A percentile compares a stretch with the other conserved stretches of the same genome.
Evolutionary conservation across 1,140 invertebrate genomes (phyloP).

Genomic region (Drosophila auraria): DNA sequence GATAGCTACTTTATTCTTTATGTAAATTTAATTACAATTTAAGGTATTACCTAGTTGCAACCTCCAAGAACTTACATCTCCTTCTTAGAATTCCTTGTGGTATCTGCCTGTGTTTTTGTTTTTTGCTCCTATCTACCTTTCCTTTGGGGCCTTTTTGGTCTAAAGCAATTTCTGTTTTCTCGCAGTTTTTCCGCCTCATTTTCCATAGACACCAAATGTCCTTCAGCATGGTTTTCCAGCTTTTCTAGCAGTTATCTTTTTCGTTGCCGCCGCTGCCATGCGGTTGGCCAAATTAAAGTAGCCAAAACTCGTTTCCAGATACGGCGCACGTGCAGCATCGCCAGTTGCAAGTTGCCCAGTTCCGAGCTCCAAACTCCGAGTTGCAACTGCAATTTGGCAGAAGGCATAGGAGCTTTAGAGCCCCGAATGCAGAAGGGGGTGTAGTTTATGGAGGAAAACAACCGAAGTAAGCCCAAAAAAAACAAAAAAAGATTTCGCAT

Average conservation of each 20-base stretch:
- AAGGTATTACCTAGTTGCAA: background rate
- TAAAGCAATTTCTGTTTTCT: slow-evolving; percentile 40
- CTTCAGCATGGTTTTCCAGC: slow-evolving; percentile 59
- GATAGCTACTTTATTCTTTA: too few species aligned
- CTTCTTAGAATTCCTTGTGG: background rate
- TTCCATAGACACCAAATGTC: slow-evolving; percentile 67
- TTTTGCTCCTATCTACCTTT: slow-evolving; percentile 34
- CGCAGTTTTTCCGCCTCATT: slow-evolving; percentile 79
- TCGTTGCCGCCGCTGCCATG: slow-evolving; percentile 28
- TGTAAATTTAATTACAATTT: background rate
- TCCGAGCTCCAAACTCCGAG: slow-evolving; percentile 11
- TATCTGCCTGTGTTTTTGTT: slow-evolving; percentile 5
- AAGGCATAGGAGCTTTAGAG: slow-evolving; percentile 11
- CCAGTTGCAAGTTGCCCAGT: slow-evolving; percentile 22
- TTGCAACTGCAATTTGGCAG: slow-evolving; percentile 69
- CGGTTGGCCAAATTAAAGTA: slow-evolving; percentile 73
- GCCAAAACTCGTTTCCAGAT: slow-evolving; percentile 68
- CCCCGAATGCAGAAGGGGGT: slow-evolving; percentile 20
- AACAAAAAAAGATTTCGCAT: slow-evolving; percentile 45
- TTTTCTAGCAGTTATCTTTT: slow-evolving; percentile 53
- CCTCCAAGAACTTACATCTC: background rate
- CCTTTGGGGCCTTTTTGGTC: slow-evolving; percentile 16
- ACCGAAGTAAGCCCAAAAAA: slow-evolving; percentile 21
- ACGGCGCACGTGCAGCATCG: slow-evolving; percentile 68
- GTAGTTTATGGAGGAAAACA: slow-evolving; percentile 16